These are phyloP conservation scores for Caenorhabditis elegans DNA, from an alignment of 1,140 invertebrate species.

Conservation along the genomic window DNA sequence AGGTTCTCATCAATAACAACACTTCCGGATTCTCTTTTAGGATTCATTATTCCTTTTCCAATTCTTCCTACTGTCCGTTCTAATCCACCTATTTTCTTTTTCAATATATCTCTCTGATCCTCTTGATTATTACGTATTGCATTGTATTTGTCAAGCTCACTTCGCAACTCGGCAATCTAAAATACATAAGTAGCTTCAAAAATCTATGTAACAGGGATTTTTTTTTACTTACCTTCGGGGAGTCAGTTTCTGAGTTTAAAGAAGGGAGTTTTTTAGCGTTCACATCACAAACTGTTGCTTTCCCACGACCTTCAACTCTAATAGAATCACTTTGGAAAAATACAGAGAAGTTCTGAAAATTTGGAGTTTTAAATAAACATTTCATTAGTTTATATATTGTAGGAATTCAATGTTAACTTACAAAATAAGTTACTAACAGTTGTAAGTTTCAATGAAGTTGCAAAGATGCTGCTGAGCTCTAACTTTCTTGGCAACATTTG, in stretches of 20 bases:
- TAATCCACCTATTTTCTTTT: neutral
- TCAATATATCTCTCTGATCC: neutral
- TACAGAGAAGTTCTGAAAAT: conserved; percentile 4
- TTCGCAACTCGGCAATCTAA: conserved; percentile 18
- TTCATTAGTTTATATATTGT: too few relatives aligned
- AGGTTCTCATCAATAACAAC: neutral
- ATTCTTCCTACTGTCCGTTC: neutral
- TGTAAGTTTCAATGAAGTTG: too few relatives aligned
- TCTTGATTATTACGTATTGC: neutral
- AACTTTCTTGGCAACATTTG: too few relatives aligned
- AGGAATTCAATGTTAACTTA: too few relatives aligned
- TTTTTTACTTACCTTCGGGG: neutral
- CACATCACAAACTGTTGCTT: neutral
- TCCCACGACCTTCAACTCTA: conserved; percentile 1
- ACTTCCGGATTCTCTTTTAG: neutral
- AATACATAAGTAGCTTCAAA: neutral
- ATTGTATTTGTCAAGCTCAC: neutral
- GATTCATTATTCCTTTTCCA: conserved; percentile 13
- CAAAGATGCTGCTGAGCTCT: too few relatives aligned
- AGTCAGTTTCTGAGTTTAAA: neutral
- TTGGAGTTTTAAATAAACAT: too few relatives aligned
- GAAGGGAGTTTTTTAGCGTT: neutral
- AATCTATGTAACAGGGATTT: too few relatives aligned
- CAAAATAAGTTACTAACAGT: too few relatives aligned
- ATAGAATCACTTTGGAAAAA: neutral